Evolutionary conservation across 2,113 vertebrate genomes (phyloP).

Genomic region (Ploceus nigricollis): DNA sequence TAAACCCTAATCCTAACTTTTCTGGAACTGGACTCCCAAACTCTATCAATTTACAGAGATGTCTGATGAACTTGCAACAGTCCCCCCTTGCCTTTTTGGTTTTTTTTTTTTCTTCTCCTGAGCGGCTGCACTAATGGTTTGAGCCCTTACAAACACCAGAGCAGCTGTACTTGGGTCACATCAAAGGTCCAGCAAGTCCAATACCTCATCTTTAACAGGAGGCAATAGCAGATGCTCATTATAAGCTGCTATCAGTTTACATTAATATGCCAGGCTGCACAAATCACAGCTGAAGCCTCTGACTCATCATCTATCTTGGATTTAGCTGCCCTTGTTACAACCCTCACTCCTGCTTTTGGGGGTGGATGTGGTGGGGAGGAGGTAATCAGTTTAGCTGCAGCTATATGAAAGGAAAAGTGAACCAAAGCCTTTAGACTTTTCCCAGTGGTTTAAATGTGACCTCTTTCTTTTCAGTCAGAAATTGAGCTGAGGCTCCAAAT

Average conservation of each 20-base stretch:
- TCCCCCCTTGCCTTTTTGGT: neutral
- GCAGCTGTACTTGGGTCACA: conserved; percentile 4
- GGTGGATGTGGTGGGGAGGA: neutral
- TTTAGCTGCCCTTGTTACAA: neutral
- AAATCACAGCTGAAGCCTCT: conserved; percentile 57
- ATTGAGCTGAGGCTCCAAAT: neutral
- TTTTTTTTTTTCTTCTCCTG: neutral
- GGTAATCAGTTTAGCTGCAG: neutral
- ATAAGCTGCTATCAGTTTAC: conserved; percentile 50
- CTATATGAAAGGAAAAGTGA: neutral
- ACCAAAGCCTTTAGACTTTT: neutral
- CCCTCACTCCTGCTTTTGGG: neutral
- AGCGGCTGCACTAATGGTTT: neutral
- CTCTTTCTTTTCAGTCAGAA: neutral
- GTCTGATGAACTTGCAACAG: fast-evolving
- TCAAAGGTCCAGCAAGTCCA: conserved; percentile 28
- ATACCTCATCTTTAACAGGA: conserved; percentile 10
- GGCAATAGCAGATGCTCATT: conserved; percentile 51
- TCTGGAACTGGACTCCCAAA: neutral
- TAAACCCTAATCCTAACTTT: neutral
- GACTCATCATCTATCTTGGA: conserved; percentile 29
- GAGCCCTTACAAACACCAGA: neutral
- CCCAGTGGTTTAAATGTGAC: neutral
- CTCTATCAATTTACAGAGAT: neutral
- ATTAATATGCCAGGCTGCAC: conserved; percentile 58